phyloP scores from a whole-genome alignment of 2,113 vertebrate species.

The Ciconia maguari region DNA sequence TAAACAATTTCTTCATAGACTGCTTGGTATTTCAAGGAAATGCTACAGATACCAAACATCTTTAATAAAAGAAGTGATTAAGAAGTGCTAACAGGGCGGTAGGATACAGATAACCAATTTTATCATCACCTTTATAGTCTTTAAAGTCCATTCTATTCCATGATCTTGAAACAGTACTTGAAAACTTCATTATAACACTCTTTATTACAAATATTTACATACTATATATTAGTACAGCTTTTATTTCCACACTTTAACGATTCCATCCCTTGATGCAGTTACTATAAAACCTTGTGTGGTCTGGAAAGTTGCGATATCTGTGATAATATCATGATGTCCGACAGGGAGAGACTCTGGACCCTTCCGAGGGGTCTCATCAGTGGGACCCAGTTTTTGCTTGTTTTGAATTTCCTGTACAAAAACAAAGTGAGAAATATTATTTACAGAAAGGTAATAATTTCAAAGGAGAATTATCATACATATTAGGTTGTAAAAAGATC shows the following conservation, averaged over 20 bases:
- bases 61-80: background rate
- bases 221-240: background rate
- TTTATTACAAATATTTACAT: conserved; percentile 73
- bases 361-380: conserved; percentile 88
- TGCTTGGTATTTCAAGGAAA: background rate
- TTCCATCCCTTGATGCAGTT: conserved; percentile 94
- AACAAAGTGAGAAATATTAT: background rate
- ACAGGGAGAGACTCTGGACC: conserved; percentile 92
- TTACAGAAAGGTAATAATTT: background rate
- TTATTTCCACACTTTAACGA: conserved; percentile 98
- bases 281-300: conserved; percentile 98
- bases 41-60: background rate
- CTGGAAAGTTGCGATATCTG: conserved; percentile 95
- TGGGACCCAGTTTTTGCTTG: conserved; percentile 89
- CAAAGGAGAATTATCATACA: background rate
- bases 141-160: conserved; percentile 18
- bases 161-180: conserved; percentile 54
- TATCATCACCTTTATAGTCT: background rate
- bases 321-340: conserved; percentile 97
- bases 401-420: conserved; percentile 91
- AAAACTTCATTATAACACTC: conserved; percentile 27
- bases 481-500: background rate
- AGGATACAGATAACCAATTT: background rate
- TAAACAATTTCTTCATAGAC: background rate
- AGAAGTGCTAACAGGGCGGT: background rate